Evolutionary conservation across 2,113 vertebrate genomes (phyloP).

Genomic region (Ammodytes marinus): DNA sequence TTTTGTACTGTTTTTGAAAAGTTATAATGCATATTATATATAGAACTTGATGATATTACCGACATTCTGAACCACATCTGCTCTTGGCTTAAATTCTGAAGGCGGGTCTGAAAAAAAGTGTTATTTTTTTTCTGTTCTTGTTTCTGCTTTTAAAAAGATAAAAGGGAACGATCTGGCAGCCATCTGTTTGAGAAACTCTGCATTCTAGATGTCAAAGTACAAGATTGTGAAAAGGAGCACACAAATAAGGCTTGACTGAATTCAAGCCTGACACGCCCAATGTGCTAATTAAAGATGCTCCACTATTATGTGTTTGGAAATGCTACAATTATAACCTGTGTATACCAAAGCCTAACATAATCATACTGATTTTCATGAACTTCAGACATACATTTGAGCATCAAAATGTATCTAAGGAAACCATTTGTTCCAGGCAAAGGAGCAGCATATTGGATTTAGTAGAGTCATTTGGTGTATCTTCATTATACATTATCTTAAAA

Average conservation of each 20-base stretch:
- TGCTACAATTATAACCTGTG: background rate
- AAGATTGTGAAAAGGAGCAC: background rate
- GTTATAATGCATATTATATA: slow-evolving; percentile 22
- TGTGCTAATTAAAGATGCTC: slow-evolving; percentile 28
- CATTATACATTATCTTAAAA: background rate
- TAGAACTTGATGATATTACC: slow-evolving; percentile 11
- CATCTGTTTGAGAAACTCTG: background rate
- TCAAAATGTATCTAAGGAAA: background rate
- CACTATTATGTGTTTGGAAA: slow-evolving; percentile 13
- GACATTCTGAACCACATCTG: slow-evolving; percentile 13
- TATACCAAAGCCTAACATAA: slow-evolving; percentile 1
- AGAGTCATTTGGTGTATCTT: background rate
- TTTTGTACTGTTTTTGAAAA: slow-evolving; percentile 19
- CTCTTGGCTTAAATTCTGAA: slow-evolving; percentile 17
- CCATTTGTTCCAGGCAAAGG: background rate
- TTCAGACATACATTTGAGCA: background rate
- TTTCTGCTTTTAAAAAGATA: slow-evolving; percentile 19
- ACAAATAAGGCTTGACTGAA: slow-evolving; percentile 17
- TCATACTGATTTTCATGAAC: background rate
- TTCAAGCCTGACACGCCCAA: slow-evolving; percentile 21
- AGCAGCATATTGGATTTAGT: background rate
- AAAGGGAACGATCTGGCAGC: slow-evolving; percentile 30
- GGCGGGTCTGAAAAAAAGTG: background rate
- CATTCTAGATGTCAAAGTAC: slow-evolving; percentile 13
- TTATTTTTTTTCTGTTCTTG: slow-evolving; percentile 1